These are phyloP conservation scores for Sula dactylatra DNA, from an alignment of 2,113 vertebrate species.

Conservation along the genomic window DNA sequence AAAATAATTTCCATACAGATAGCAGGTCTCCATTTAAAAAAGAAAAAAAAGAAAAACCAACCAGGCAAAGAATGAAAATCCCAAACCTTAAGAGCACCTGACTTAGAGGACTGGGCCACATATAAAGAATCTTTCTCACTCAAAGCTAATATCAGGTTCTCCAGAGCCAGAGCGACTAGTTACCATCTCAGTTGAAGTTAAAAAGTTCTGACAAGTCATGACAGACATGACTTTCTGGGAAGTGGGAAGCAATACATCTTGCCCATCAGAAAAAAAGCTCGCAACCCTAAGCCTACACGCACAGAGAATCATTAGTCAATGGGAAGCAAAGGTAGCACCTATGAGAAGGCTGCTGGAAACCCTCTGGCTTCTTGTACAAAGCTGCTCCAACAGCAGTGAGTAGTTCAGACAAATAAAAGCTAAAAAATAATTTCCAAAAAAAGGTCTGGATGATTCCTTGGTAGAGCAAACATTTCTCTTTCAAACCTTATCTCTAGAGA, in stretches of 20 bases:
- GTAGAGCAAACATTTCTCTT: background rate
- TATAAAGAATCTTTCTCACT: background rate
- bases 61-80: background rate
- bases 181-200: background rate
- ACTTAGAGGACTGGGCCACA: background rate
- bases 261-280: background rate
- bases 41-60: background rate
- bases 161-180: background rate
- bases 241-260: background rate
- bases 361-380: background rate
- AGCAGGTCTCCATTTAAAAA: background rate
- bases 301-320: background rate
- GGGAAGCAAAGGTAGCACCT: background rate
- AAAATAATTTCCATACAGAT: background rate
- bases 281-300: background rate
- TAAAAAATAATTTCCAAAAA: background rate
- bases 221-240: background rate
- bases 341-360: background rate
- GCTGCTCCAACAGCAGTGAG: background rate
- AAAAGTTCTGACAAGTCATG: background rate
- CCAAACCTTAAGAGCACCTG: background rate
- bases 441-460: background rate
- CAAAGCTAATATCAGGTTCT: background rate
- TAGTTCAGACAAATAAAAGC: background rate
- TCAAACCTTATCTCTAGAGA: background rate